Evolutionary conservation across 2,113 vertebrate species (phyloP), one percentile per base, ranked within the genome.

Genomic region (Smithornis capensis): DNA sequence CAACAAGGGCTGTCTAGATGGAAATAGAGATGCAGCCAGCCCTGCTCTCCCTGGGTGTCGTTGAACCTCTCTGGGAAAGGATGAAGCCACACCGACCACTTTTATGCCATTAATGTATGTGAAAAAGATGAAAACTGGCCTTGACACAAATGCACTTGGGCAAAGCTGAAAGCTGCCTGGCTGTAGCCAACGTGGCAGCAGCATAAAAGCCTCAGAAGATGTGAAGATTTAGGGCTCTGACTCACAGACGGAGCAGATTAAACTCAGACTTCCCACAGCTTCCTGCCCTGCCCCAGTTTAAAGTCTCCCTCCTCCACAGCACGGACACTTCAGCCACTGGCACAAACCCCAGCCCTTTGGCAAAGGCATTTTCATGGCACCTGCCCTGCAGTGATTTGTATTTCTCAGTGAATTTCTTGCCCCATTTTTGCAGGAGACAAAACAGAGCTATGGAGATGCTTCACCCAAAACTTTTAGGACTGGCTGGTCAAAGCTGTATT

Each of bases 261-360:
- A 97, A 87, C 65, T 95, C 94, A 84, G 94, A 19, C 94, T 97
- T 93, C 96, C 96, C 96, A 94, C 96, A 94, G 94, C 49, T 97
- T 97, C 96, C 95, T 94, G 94, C 89, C 80, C 86, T 94, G 91
- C 80, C 86, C 64, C 3, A 4, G 55, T 68, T 76, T 24, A 29
- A 79, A 74, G 17, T 12, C 86, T 89, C 80, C 52, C 35, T 84
- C 59, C 87, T 83, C 50, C 88, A 19, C 73, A 49, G 62, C 63
- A 57, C 0, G 35, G 89, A 44, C 94, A 62, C 42, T 81, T 70
- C 69, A 87, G 80, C 40, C 28, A 2, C 4, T 1, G 55, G 23
- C n/a, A 62, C 27, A 38, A 29, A 16, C 4, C 4, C 87, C 5
- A 9, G 14, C 10, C 12, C 1, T 59, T 65, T 12, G 57, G 31